phyloP scores from a whole-genome alignment of 2,113 vertebrate genomes.

The Xiphophorus maculatus region DNA sequence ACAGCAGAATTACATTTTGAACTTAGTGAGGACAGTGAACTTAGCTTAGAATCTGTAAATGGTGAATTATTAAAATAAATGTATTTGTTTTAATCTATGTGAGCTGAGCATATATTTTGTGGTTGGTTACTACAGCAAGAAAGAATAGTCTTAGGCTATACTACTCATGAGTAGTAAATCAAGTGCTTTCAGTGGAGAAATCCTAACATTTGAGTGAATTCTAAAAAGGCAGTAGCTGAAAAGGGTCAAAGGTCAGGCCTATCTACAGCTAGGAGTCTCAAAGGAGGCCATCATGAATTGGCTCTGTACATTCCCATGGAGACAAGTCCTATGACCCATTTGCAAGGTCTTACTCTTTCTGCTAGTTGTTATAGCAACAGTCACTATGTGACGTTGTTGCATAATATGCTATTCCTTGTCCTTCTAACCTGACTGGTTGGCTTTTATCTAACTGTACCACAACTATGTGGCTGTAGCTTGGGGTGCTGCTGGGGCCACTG shows the following conservation, averaged over 20 bases:
- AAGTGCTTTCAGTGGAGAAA: neutral
- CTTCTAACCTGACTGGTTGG: conserved; percentile 43
- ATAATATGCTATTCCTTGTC: conserved; percentile 46
- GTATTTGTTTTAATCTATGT: neutral
- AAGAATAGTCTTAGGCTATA: neutral
- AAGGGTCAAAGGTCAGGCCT: conserved; percentile 58
- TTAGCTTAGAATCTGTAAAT: neutral
- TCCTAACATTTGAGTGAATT: conserved; percentile 19
- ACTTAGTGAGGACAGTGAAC: too few species aligned
- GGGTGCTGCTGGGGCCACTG: neutral
- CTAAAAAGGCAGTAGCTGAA: conserved; percentile 53
- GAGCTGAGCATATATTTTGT: neutral
- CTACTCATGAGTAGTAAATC: neutral
- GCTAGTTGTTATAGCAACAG: conserved; percentile 78
- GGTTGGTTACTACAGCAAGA: neutral
- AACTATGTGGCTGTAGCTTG: conserved; percentile 13
- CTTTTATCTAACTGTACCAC: conserved; percentile 35
- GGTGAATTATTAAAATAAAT: neutral
- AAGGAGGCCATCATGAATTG: conserved; percentile 57
- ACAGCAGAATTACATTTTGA: too few species aligned
- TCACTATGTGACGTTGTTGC: conserved; percentile 68
- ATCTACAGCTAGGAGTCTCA: conserved; percentile 52
- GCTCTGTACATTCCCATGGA: conserved; percentile 67
- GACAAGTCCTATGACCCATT: conserved; percentile 55
- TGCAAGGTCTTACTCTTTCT: conserved; percentile 46